These are phyloP conservation scores for Meleagris gallopavo DNA, from an alignment of 2,113 vertebrate genomes.

Conservation along the genomic window DNA sequence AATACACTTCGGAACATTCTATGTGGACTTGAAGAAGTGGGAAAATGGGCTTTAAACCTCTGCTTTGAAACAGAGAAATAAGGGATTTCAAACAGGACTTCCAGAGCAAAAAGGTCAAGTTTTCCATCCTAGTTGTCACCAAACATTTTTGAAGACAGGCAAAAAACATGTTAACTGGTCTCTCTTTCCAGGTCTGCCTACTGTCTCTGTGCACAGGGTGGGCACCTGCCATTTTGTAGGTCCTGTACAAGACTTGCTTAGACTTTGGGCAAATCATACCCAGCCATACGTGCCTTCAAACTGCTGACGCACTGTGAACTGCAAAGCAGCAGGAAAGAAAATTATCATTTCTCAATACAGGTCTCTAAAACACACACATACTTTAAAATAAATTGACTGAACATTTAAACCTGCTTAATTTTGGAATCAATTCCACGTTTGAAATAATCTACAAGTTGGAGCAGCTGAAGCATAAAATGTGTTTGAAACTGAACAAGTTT, in stretches of 20 bases:
- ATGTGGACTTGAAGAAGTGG: neutral
- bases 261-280: neutral
- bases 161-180: neutral
- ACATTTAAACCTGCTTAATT: constrained; percentile 78
- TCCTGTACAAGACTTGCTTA: neutral
- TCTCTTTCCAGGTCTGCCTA: neutral
- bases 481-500: constrained; percentile 71
- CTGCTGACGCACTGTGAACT: constrained; percentile 52
- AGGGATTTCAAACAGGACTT: neutral
- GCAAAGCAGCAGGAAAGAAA: neutral
- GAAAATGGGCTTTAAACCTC: neutral
- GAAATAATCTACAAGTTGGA: constrained; percentile 73
- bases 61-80: neutral
- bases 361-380: constrained; percentile 68
- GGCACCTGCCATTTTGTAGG: neutral
- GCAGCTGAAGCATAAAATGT: constrained; percentile 71
- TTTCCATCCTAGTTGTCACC: neutral
- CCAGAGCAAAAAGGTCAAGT: neutral
- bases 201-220: neutral
- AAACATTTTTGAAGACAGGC: neutral
- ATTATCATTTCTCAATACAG: constrained; percentile 58
- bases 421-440: constrained; percentile 75
- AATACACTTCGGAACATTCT: neutral
- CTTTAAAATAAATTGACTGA: constrained; percentile 73
- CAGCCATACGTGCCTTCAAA: constrained; percentile 12